A percentile compares a stretch with the other conserved stretches of the same genome.
phyloP scores from a whole-genome alignment of 1,140 invertebrate genomes.

The Drosophila sturtevanti region DNA sequence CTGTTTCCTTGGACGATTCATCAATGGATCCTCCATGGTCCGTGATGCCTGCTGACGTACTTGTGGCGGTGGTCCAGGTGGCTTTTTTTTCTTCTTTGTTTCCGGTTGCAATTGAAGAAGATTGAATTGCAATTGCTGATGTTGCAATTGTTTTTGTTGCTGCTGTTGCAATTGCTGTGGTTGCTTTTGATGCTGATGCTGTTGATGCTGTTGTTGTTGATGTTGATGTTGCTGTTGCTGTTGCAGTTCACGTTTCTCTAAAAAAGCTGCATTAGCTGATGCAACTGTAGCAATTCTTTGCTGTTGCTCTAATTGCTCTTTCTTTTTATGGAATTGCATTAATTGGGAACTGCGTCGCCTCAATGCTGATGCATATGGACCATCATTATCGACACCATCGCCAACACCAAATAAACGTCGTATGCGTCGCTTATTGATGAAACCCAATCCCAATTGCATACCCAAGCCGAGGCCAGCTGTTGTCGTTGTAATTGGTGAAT shows the following conservation, averaged over 20 bases:
- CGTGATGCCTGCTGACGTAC: constrained; percentile 68
- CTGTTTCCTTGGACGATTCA: constrained; percentile 69
- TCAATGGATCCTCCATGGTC: constrained; percentile 75
- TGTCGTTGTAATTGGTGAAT: background rate
- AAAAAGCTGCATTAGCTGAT: constrained; percentile 68
- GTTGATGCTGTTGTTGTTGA: constrained; percentile 25
- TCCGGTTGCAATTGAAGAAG: constrained; percentile 44
- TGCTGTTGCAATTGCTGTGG: constrained; percentile 35
- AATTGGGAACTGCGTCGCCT: constrained; percentile 73
- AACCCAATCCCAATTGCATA: constrained; percentile 66
- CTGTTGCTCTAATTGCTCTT: constrained; percentile 69
- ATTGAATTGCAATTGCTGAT: constrained; percentile 27
- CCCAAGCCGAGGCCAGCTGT: constrained; percentile 49
- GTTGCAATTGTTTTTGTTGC: constrained; percentile 29
- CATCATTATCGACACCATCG: constrained; percentile 20
- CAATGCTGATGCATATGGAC: constrained; percentile 49
- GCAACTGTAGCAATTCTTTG: constrained; percentile 73
- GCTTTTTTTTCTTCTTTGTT: constrained; percentile 76
- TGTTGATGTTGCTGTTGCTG: constrained; percentile 36
- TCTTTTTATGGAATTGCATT: constrained; percentile 71
- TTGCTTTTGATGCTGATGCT: constrained; percentile 39
- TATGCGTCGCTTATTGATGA: constrained; percentile 76
- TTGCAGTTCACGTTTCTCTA: constrained; percentile 57
- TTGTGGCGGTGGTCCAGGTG: constrained; percentile 69
- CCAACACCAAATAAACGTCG: constrained; percentile 68